phyloP scores from a whole-genome alignment of 2,797 vertebrate genomes.

The Hafferia zeledoni region DNA sequence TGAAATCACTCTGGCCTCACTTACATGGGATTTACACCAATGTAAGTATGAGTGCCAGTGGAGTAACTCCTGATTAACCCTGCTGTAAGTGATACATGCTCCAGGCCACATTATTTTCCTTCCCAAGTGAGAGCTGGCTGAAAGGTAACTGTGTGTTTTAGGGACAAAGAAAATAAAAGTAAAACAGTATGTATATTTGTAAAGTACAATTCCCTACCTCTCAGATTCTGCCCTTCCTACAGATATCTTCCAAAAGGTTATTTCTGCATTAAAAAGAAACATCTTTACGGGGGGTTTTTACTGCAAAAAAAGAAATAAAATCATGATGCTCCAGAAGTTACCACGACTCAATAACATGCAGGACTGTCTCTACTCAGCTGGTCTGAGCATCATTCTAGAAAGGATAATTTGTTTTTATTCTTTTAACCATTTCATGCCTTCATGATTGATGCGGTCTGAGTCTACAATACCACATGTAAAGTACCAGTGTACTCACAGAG shows the following conservation, averaged over 20 bases:
- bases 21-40: constrained; percentile 20
- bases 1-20: constrained; percentile 15
- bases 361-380: neutral
- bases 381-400: neutral
- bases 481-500: neutral
- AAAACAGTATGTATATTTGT: neutral
- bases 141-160: neutral
- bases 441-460: neutral
- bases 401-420: neutral
- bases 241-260: neutral
- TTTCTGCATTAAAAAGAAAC: neutral
- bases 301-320: neutral
- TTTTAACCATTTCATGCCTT: neutral
- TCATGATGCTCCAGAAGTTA: neutral
- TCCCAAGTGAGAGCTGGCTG: neutral
- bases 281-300: neutral
- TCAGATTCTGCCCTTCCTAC: neutral
- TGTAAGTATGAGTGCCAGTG: neutral
- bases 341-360: neutral
- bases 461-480: neutral
- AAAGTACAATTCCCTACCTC: neutral
- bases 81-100: neutral
- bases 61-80: constrained; percentile 15
- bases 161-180: neutral
- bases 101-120: neutral